These are phyloP conservation scores for Pocillopora meandrina DNA, from an alignment of 92 coral and sea anemone species.

Conservation along the genomic window DNA sequence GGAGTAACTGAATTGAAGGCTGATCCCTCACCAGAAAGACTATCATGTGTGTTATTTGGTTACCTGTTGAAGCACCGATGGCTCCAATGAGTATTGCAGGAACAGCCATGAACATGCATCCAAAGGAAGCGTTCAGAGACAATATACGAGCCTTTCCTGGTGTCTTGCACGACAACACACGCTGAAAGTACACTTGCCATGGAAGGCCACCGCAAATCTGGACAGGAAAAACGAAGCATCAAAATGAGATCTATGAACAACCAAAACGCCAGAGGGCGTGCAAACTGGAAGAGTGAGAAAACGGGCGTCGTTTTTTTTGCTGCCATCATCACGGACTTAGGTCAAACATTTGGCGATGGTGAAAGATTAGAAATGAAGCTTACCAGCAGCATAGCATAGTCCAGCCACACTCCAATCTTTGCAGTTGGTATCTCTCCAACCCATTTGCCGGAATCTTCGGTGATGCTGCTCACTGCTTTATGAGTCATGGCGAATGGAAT, in stretches of 20 bases:
- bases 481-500: slow-evolving; percentile 80
- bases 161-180: slow-evolving; percentile 89
- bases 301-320: no score
- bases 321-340: neutral
- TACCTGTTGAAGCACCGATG: slow-evolving; percentile 89
- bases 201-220: slow-evolving; percentile 96
- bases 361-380: neutral
- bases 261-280: neutral
- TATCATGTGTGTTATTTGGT: neutral
- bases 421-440: slow-evolving; percentile 62
- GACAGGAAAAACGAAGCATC: neutral
- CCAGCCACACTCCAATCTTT: slow-evolving; percentile 72
- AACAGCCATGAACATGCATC: slow-evolving; percentile 86
- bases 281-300: no score
- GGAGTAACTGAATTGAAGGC: no score
- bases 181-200: slow-evolving; percentile 98
- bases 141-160: slow-evolving; percentile 70
- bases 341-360: neutral
- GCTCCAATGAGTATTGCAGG: slow-evolving; percentile 97
- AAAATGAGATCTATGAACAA: neutral
- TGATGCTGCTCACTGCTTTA: slow-evolving; percentile 60
- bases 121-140: slow-evolving; percentile 83
- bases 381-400: slow-evolving; percentile 67
- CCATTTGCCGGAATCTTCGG: slow-evolving; percentile 56
- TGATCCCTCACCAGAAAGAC: neutral